Base-by-base conservation (phyloP, 2,797 vertebrate genomes). In the Enteromius anoplus region DNA sequence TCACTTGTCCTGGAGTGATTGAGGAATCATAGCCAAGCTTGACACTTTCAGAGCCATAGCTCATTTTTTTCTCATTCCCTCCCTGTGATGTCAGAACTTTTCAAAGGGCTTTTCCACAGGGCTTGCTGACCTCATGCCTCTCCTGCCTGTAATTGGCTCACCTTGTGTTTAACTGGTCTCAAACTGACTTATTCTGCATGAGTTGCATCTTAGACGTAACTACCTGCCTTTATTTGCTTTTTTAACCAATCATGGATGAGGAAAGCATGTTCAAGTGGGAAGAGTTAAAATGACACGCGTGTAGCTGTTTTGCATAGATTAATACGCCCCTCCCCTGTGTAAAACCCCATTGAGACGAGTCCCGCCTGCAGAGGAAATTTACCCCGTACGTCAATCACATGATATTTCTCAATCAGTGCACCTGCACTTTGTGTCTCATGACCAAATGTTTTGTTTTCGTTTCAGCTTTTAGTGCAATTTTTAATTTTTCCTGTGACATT, bases 361-460 rank as follows among this genome's bases (percentile, higher is more conserved):
- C 71, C 42, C 70, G 60, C 47, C 71, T 32, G 53, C 81, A 80
- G 58, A 71, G 65, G 34, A 69, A 53, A 19, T 68, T 79, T n/a
- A 80, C 37, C 71, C 65, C 66, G n/a, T 75, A 62, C 55, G 49
- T 85, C 76, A 51, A 26, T 85, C 88, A 81, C 76, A 64, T 85
- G 84, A 91, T 66, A 71, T 81, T 84, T 40, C 87, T 91, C 91
- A 93, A 91, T 93, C 92, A 91, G 94, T 92, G 92, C 93, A 85
- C 90, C 92, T 91, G 93, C 93, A 94, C 94, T 94, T 94, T 94
- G 91, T 92, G 91, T 91, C 69, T 89, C 84, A 86, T 73, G 88
- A 92, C 91, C 90, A 90, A 89, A 87, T 82, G 66, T 80, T 77
- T 32, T 26, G 5, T 15, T 60, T 68, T 34, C 0, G 4, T 69